These are phyloP conservation scores for Flexamia atlantica DNA, from an alignment of 2,888 invertebrate genomes.

Conservation along the genomic window DNA sequence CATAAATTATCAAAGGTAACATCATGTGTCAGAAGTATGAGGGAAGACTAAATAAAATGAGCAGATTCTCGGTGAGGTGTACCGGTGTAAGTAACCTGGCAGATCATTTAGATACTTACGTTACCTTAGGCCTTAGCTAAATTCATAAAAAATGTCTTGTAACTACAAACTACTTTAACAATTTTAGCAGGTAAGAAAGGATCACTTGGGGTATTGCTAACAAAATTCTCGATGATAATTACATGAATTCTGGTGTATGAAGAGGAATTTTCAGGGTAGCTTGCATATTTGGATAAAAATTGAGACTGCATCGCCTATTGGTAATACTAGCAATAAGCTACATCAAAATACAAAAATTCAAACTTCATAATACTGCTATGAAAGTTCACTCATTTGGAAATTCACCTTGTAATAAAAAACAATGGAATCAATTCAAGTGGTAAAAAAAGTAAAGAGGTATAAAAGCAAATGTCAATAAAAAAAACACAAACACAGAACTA, in stretches of 20 bases:
- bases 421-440: conserved; percentile 31
- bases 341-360: conserved; percentile 53
- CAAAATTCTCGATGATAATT: not conserved
- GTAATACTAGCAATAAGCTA: conserved; percentile 13
- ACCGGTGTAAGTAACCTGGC: not conserved
- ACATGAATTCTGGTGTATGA: not conserved
- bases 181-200: conserved; percentile 3
- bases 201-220: conserved; percentile 21
- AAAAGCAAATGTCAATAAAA: conserved; percentile 23
- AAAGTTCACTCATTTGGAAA: conserved; percentile 39
- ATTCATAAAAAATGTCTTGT: conserved; percentile 51
- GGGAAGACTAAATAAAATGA: conserved; percentile 2
- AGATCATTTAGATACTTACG: not conserved
- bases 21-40: not conserved
- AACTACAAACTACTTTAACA: conserved; percentile 25
- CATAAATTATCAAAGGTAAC: not conserved
- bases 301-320: not conserved
- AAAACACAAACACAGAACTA: conserved; percentile 43
- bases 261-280: not conserved
- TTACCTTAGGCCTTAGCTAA: conserved; percentile 51
- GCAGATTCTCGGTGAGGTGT: not conserved
- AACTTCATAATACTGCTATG: conserved; percentile 43
- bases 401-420: conserved; percentile 16
- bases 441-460: conserved; percentile 29
- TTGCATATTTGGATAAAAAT: not conserved